Conservation (phyloP, 2,113 vertebrate species). For the Numida meleagris region DNA sequence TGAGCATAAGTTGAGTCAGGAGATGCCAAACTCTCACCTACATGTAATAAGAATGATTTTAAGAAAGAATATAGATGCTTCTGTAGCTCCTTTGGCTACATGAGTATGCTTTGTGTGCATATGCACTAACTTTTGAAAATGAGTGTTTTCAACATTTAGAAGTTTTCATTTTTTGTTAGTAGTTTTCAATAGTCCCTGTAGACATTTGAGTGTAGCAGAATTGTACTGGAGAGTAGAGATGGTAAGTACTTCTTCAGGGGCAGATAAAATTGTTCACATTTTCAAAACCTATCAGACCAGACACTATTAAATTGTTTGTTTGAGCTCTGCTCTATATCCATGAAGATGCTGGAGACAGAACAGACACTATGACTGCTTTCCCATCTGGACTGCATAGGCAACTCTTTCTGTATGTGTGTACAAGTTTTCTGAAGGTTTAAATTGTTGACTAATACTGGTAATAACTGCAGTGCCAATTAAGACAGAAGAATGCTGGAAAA, state of each 20-base stretch:
- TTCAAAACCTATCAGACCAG: neutral
- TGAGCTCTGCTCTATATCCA: neutral
- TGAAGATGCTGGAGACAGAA: neutral
- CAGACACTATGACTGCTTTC: neutral
- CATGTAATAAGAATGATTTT: neutral
- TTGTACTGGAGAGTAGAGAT: neutral
- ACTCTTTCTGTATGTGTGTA: neutral
- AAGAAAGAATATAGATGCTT: neutral
- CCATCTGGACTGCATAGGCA: neutral
- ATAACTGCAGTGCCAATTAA: slow-evolving; percentile 11
- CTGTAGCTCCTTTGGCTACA: neutral
- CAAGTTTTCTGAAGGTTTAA: neutral
- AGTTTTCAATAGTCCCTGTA: neutral
- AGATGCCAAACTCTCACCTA: neutral
- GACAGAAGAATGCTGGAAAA: neutral
- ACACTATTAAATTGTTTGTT: neutral
- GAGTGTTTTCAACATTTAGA: neutral
- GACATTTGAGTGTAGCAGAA: neutral
- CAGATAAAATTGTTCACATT: neutral
- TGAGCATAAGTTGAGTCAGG: neutral
- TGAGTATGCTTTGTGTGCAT: neutral
- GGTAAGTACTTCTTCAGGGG: neutral
- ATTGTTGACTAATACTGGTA: neutral
- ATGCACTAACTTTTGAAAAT: neutral
- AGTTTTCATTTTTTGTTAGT: neutral